A percentile compares a stretch with the other conserved stretches of the same genome.
Conservation (phyloP, 2,113 vertebrate species). For the Macroglossus sobrinus region DNA sequence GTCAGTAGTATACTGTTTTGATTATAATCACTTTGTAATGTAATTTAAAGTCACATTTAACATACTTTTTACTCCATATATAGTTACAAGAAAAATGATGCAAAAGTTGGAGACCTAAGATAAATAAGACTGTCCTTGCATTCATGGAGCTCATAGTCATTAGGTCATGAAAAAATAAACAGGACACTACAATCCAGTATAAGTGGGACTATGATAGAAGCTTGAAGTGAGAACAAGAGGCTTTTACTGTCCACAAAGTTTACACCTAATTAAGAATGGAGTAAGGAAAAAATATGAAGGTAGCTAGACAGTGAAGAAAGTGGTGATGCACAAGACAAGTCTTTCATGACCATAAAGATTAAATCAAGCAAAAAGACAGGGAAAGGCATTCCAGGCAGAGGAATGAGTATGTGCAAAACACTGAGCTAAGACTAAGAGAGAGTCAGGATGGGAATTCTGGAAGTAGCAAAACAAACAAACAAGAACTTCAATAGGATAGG, state of each 20-base stretch:
- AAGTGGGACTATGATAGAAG: not conserved
- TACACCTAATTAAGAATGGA: not conserved
- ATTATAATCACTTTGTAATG: not conserved
- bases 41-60: not conserved
- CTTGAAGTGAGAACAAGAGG: not conserved
- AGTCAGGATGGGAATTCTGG: not conserved
- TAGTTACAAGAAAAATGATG: not conserved
- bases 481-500: not conserved
- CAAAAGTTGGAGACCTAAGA: not conserved
- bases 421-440: not conserved
- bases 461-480: not conserved
- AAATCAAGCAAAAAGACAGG: not conserved
- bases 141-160: not conserved
- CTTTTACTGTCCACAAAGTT: not conserved
- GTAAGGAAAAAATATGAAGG: not conserved
- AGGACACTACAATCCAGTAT: not conserved
- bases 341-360: not conserved
- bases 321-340: not conserved
- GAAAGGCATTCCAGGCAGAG: not conserved
- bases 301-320: not conserved
- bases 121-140: not conserved
- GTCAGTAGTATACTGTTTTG: not conserved
- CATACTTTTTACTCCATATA: not conserved
- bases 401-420: not conserved
- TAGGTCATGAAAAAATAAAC: not conserved